Percentiles rank a stretch among this genome's conserved stretches.
Evolutionary conservation across 2,888 invertebrate genomes (phyloP).

Genomic region (Creontiades dilutus): DNA sequence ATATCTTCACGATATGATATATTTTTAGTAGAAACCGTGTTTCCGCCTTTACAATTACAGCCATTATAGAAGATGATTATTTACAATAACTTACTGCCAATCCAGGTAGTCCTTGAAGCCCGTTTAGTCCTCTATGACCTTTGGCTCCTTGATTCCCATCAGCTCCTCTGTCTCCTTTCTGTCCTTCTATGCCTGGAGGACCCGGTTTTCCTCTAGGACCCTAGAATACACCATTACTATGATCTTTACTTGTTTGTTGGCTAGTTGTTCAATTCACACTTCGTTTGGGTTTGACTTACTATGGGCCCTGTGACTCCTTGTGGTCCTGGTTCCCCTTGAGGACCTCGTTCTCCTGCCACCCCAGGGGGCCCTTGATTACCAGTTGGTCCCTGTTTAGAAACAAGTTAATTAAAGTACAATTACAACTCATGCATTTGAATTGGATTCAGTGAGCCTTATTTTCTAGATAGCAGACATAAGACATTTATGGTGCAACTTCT

Average conservation of each 20-base stretch:
- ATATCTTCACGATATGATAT: no score
- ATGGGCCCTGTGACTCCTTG: constrained; percentile 21
- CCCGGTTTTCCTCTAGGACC: constrained; percentile 81
- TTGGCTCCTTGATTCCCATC: constrained; percentile 84
- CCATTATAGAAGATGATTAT: no score
- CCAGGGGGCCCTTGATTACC: constrained; percentile 82
- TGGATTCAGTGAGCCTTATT: no score
- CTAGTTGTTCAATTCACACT: no score
- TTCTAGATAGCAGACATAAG: no score
- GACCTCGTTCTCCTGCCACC: constrained; percentile 86
- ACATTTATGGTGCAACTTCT: neutral
- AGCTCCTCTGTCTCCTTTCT: constrained; percentile 82
- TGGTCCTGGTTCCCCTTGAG: constrained; percentile 86
- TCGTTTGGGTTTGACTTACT: neutral
- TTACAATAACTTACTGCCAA: constrained; percentile 27
- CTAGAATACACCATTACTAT: neutral
- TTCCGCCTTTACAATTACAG: no score
- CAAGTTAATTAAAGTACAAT: no score
- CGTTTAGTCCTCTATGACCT: constrained; percentile 91
- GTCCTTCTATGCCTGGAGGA: constrained; percentile 85
- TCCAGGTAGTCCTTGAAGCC: constrained; percentile 81
- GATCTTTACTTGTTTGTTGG: neutral
- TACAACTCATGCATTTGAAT: no score
- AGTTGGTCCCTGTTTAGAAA: constrained; percentile 14
- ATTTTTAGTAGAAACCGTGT: no score